A percentile compares a stretch with the other conserved stretches of the same genome.
phyloP scores from a whole-genome alignment of 2,888 invertebrate genomes.

The Agonopterix alstromeriana region DNA sequence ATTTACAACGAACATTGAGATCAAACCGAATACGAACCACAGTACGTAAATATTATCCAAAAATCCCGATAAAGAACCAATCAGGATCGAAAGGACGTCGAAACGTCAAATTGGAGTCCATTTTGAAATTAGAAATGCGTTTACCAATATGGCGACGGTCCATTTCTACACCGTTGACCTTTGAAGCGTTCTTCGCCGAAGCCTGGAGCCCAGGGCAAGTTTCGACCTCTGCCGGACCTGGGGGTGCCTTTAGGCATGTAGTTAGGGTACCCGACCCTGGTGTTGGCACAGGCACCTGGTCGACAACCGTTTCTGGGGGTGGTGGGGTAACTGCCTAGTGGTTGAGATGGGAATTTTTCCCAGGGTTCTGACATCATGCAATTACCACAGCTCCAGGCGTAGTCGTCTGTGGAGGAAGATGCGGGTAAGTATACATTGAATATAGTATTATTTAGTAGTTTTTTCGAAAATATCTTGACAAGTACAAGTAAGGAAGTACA shows the following conservation, averaged over 20 bases:
- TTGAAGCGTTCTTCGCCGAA: constrained; percentile 57
- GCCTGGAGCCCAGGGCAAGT: constrained; percentile 57
- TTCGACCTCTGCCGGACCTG: constrained; percentile 45
- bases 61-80: not conserved
- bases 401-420: constrained; percentile 42
- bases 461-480: no score
- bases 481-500: no score
- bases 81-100: not conserved
- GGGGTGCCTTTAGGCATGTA: constrained; percentile 40
- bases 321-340: constrained; percentile 46
- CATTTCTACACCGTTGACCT: constrained; percentile 55
- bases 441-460: not conserved
- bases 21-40: no score
- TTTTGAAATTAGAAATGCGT: not conserved
- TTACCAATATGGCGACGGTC: constrained; percentile 63
- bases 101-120: not conserved
- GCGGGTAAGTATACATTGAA: no score
- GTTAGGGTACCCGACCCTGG: constrained; percentile 36
- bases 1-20: no score
- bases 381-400: constrained; percentile 47
- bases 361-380: constrained; percentile 54
- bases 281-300: constrained; percentile 48
- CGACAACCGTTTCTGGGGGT: constrained; percentile 61
- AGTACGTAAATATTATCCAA: not conserved
- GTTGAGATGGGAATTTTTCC: constrained; percentile 46